These are phyloP conservation scores for Drosophila sordidula DNA, from an alignment of 2,888 invertebrate species.

Conservation along the genomic window DNA sequence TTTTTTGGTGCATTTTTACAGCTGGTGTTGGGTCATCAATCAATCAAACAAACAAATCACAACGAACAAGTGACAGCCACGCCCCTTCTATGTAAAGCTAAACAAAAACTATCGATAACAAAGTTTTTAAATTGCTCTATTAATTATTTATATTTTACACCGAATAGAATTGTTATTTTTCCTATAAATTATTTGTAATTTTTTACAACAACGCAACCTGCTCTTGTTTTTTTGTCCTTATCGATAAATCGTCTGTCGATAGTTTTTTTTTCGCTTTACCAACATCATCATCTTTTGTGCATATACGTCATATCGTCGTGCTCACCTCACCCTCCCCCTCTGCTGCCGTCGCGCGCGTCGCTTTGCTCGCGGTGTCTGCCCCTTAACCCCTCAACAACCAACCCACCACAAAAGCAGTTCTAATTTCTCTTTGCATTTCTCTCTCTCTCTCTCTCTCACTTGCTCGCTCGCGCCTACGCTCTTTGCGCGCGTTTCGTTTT, in stretches of 20 bases:
- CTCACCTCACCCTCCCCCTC: neutral
- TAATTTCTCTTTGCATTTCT: slow-evolving; percentile 56
- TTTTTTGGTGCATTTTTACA: slow-evolving; percentile 12
- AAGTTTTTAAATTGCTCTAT: neutral
- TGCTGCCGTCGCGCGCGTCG: slow-evolving; percentile 45
- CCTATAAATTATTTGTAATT: neutral
- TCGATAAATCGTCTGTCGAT: slow-evolving; percentile 10
- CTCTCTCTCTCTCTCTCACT: slow-evolving; percentile 45
- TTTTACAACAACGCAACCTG: no score
- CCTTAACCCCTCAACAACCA: slow-evolving; percentile 9
- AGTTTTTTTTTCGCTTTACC: slow-evolving; percentile 26
- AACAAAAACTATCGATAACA: slow-evolving; percentile 15
- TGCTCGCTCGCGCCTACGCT: slow-evolving; percentile 8
- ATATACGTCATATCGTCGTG: slow-evolving; percentile 11
- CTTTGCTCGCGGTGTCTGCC: slow-evolving; percentile 50
- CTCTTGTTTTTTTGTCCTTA: neutral
- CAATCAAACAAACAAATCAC: slow-evolving; percentile 19
- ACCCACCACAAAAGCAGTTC: slow-evolving; percentile 16
- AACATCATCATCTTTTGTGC: slow-evolving; percentile 5
- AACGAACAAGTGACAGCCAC: slow-evolving; percentile 3
- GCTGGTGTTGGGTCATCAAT: slow-evolving; percentile 49
- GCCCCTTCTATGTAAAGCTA: neutral
- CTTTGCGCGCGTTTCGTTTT: slow-evolving; percentile 14
- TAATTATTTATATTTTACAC: neutral
- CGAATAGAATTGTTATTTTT: neutral